Percentiles rank a stretch among this genome's conserved stretches.
phyloP scores from a whole-genome alignment of 2,113 vertebrate genomes.

The Elaphurus davidianus region DNA sequence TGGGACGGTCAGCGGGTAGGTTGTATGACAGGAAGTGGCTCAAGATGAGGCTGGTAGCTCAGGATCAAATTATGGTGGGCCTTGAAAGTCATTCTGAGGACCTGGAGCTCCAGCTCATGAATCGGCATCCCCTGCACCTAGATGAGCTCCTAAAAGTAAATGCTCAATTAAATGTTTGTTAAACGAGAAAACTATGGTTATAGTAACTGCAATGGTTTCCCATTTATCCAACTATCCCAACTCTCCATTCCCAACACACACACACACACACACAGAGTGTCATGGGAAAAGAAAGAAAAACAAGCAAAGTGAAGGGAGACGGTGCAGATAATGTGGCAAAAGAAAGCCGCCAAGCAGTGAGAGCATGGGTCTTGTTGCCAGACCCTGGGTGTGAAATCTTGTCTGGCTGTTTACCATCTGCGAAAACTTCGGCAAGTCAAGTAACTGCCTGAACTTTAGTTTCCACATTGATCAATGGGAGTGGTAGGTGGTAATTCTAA shows the following conservation, averaged over 20 bases:
- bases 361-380: background rate
- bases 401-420: background rate
- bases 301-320: background rate
- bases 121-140: background rate
- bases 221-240: background rate
- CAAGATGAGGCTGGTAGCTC: background rate
- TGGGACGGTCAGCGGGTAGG: fast-evolving
- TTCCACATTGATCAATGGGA: background rate
- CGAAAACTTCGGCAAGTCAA: background rate
- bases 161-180: background rate
- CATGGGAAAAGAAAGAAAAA: background rate
- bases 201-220: background rate
- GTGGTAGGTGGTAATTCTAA: background rate
- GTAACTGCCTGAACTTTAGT: background rate
- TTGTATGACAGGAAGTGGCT: background rate
- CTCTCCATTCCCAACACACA: background rate
- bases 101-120: background rate
- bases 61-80: background rate
- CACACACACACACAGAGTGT: background rate
- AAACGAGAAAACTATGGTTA: background rate
- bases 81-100: background rate
- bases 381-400: background rate
- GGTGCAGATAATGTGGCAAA: background rate
- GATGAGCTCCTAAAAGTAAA: background rate
- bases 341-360: background rate